phyloP scores from a whole-genome alignment of 2,888 invertebrate species.

The Eupelmus urozonus region DNA sequence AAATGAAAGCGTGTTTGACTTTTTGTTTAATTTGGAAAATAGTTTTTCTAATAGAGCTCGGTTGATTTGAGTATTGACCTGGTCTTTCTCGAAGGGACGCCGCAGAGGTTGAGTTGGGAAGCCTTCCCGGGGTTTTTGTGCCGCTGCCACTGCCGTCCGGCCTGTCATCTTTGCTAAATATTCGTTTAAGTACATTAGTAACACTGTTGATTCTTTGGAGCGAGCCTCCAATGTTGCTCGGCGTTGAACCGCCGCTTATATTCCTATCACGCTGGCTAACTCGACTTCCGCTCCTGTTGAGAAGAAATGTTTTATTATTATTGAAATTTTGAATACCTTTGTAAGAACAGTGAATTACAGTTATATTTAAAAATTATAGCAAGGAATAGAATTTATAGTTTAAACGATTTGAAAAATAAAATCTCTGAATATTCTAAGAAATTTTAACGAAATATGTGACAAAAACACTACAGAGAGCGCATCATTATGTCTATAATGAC shows the following conservation, averaged over 20 bases:
- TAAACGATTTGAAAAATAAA: no score
- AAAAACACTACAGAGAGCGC: no score
- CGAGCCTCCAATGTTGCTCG: slow-evolving; percentile 78
- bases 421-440: no score
- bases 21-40: no score
- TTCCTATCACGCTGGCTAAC: slow-evolving; percentile 73
- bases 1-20: no score
- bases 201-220: slow-evolving; percentile 87
- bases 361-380: no score
- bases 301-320: background rate
- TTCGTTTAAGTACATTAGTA: slow-evolving; percentile 86
- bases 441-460: no score
- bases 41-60: no score
- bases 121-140: slow-evolving; percentile 79
- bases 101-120: slow-evolving; percentile 70
- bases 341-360: no score
- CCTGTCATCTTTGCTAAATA: slow-evolving; percentile 87
- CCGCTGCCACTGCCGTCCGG: slow-evolving; percentile 75
- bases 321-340: no score
- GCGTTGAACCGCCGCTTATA: slow-evolving; percentile 71
- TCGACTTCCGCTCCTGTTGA: slow-evolving; percentile 72
- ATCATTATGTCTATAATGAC: no score
- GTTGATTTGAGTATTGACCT: slow-evolving; percentile 40
- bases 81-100: slow-evolving; percentile 70
- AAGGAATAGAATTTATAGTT: no score